Base-by-base conservation (phyloP, 2,797 vertebrate genomes). In the Paramormyrops hopkinsi region DNA sequence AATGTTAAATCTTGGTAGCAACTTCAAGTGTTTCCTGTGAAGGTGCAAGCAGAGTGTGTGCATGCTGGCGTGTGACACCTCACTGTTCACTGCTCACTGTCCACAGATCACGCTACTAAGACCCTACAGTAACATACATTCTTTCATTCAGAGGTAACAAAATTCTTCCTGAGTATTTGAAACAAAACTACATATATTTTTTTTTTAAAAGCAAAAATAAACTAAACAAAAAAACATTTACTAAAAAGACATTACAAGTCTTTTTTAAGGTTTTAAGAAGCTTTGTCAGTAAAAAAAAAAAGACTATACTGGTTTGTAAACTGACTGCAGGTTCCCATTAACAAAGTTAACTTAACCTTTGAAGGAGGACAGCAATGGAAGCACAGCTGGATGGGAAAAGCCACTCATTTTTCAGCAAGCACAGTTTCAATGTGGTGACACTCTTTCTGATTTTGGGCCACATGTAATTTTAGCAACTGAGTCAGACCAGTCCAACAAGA, bases 1-100 rank as follows among this genome's bases (percentile, higher is more conserved):
- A 97, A 96, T 95, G 95, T 97, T 96, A 97, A 89, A 95, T 96
- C 97, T 97, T 97, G 96, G 97, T 96, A 95, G 96, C 96, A 96
- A 96, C 92, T 97, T 97, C 97, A 98, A 98, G 97, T 98, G 97
- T 97, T 93, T 97, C 95, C 95, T 91, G 53, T 89, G 97, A 97
- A 94, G 95, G 93, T 95, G 95, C 94, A 94, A 94, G 93, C 94
- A 95, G 92, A 94, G 94, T 93, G 95, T 94, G 90, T 94, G 91
- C 93, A 95, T 94, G 92, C 94, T 82, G 59, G 92, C 94, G 94
- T 93, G 91, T 92, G 93, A 94, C 93, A 92, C 93, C 92, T 94
- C 94, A 94, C 89, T 88, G 69, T 37, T 79, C 90, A 73, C 89
- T 88, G 69, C 37, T 86, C 91, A 73, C 89, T 88, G 73, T 41